Evolutionary conservation across 2,888 invertebrate species (phyloP).

Genomic region (Acrocera orbiculus): DNA sequence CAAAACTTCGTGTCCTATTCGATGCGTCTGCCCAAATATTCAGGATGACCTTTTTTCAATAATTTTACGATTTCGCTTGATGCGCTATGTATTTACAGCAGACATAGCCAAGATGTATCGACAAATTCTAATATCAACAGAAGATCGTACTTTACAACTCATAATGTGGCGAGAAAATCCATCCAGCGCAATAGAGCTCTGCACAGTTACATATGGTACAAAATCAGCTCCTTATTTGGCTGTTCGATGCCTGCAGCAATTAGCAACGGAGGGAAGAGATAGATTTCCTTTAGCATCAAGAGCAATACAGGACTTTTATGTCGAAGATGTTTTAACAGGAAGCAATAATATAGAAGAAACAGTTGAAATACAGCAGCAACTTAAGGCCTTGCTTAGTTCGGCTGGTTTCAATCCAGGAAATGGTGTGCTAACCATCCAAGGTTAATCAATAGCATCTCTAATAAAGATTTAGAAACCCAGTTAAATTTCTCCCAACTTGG

Average conservation of each 20-base stretch:
- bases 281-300: slow-evolving; percentile 7
- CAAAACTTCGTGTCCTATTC: not conserved
- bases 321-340: too few species aligned
- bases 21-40: not conserved
- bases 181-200: slow-evolving; percentile 1
- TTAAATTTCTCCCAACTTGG: not conserved
- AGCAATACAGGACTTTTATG: not conserved
- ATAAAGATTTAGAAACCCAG: not conserved
- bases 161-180: slow-evolving; percentile 7
- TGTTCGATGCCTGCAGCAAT: slow-evolving; percentile 5
- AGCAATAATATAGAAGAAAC: not conserved
- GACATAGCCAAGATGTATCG: slow-evolving; percentile 10
- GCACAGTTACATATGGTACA: slow-evolving; percentile 5
- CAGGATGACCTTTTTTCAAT: not conserved
- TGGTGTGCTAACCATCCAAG: slow-evolving; percentile 6
- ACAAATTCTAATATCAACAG: slow-evolving; percentile 1
- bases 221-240: slow-evolving; percentile 6
- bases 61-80: not conserved
- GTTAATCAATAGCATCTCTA: slow-evolving; percentile 1
- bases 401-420: slow-evolving; percentile 6
- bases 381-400: slow-evolving; percentile 3
- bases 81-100: not conserved
- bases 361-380: slow-evolving; percentile 6
- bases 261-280: slow-evolving; percentile 9
- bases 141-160: slow-evolving; percentile 6